These are phyloP conservation scores for Zaprionus africanus DNA, from an alignment of 1,140 invertebrate genomes.

Conservation along the genomic window DNA sequence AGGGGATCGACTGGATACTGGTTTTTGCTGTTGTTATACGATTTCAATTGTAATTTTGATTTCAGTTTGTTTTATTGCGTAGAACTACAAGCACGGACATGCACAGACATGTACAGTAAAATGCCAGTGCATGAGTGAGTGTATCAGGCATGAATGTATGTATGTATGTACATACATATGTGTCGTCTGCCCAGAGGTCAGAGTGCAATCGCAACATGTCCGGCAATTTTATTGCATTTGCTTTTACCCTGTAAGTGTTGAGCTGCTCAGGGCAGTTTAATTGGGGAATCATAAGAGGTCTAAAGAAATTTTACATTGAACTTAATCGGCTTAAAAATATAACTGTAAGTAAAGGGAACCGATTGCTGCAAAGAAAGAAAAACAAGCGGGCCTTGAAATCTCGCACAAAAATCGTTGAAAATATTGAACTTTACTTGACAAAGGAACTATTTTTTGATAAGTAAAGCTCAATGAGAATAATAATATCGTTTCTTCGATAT, in stretches of 20 bases:
- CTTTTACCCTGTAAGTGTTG: conserved; percentile 13
- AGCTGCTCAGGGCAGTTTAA: not conserved
- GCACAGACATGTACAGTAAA: not conserved
- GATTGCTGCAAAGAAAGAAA: too few species aligned
- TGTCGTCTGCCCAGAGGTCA: conserved; percentile 1
- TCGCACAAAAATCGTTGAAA: too few species aligned
- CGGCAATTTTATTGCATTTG: conserved; percentile 11
- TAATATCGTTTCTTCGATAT: too few species aligned
- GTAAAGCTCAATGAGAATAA: too few species aligned
- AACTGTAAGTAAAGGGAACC: too few species aligned
- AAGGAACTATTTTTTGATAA: too few species aligned
- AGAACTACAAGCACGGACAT: not conserved
- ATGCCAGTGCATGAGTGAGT: not conserved
- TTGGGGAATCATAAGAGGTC: not conserved
- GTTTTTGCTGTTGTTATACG: not conserved
- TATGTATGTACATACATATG: not conserved
- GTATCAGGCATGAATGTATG: not conserved
- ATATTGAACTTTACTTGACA: too few species aligned
- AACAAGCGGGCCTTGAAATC: too few species aligned
- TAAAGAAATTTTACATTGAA: not conserved
- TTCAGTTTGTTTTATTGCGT: conserved; percentile 11
- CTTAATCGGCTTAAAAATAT: too few species aligned
- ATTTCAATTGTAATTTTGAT: conserved; percentile 21
- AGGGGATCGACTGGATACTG: not conserved
- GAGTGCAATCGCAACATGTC: conserved; percentile 6